phyloP scores from a whole-genome alignment of 1,140 invertebrate species.

The Homalodisca vitripennis region DNA sequence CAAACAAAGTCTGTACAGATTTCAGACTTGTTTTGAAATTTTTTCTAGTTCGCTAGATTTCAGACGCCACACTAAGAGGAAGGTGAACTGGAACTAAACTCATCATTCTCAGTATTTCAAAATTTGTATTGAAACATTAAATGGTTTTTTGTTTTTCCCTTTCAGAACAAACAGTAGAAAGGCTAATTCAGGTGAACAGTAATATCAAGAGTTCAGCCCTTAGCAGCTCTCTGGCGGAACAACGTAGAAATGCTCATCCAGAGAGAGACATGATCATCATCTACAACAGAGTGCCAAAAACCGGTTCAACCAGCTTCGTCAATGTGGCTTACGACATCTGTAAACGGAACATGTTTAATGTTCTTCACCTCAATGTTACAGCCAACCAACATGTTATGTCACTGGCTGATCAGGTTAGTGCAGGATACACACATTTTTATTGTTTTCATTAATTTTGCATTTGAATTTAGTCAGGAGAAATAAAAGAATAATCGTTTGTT shows the following conservation, averaged over 20 bases:
- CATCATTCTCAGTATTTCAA: not conserved
- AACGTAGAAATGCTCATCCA: not conserved
- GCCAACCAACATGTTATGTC: conserved; percentile 94
- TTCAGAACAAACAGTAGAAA: conserved; percentile 36
- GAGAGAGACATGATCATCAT: conserved; percentile 74
- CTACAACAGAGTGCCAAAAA: conserved; percentile 97
- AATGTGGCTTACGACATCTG: conserved; percentile 97
- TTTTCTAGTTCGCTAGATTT: not conserved
- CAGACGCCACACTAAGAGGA: no score
- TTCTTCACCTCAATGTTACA: conserved; percentile 96
- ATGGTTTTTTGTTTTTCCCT: not conserved
- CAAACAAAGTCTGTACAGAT: not conserved
- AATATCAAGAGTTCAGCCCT: not conserved
- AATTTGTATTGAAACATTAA: not conserved
- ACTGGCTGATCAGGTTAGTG: conserved; percentile 83
- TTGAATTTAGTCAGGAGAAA: no score
- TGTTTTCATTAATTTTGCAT: no score
- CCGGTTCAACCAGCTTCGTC: conserved; percentile 97
- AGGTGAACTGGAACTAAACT: no score
- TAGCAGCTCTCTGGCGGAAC: not conserved
- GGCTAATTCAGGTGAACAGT: conserved; percentile 29
- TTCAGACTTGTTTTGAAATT: not conserved
- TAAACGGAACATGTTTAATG: conserved; percentile 86
- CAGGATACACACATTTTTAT: no score
- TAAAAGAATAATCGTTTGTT: no score